Evolutionary conservation across 2,113 vertebrate genomes (phyloP), one percentile per base, ranked within the genome.

Genomic region (Microcebus jonahi): DNA sequence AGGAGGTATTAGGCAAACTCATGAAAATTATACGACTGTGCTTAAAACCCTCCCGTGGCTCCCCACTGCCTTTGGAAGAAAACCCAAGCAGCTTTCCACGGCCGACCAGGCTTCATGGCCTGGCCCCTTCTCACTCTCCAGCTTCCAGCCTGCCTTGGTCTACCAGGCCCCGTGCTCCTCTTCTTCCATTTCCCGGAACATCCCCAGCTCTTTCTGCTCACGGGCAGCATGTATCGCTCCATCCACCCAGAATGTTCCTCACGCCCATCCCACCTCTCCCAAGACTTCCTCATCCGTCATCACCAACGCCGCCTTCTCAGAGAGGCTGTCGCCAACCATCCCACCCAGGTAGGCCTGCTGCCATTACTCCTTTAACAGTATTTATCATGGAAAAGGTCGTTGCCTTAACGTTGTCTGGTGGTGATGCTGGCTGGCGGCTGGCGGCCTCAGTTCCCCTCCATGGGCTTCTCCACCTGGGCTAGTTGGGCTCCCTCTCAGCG

Each of bases 381-480:
- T 27, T 31, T 3, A 14, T 48, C 83, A 71, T 5, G n/a, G 3
- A 42, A 59, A 59, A 61, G 2, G 14, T 10, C 11, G 7, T 14
- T 61, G 31, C 34, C 77, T 85, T 68, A 6, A 1, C 1, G 23
- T 45, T 45, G 45, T 39, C 23, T 63, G 23, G 14, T 20, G 48
- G 29, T n/a, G 50, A 25, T 8, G 70, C 27, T 53, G 53, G 36
- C 21, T 48, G 0, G 48, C 0, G 1, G 71, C 8, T 6, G 23
- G 45, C 42, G 31, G 27, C 36, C 34, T 29, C 4, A 0, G 13
- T 6, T 75, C 18, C 55, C 75, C 45, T 42, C 8, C 0, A 0
- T 1, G 27, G 59, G 27, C 34, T 71, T 31, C 20, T 86, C 29
- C 42, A 0, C 0, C 1, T 1, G 14, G 15, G 21, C 10, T 23